Conservation (phyloP, 2,888 invertebrate genomes). For the Sesia apiformis region DNA sequence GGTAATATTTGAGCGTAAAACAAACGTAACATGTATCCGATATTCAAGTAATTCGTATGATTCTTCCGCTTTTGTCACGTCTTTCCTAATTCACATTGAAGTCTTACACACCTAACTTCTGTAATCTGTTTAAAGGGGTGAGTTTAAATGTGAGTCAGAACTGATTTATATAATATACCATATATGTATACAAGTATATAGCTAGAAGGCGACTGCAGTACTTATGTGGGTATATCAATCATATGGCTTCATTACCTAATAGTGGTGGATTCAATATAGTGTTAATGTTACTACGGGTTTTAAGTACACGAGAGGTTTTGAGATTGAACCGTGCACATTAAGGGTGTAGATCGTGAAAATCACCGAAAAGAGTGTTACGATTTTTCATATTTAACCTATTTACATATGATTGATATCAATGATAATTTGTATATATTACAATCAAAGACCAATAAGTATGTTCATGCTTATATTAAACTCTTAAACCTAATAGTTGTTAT, state of each 20-base stretch:
- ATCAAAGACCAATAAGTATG: no score
- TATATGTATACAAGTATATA: background rate
- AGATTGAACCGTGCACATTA: no score
- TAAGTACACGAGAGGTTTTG: no score
- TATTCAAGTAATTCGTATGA: background rate
- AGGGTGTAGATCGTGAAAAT: no score
- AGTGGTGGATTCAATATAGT: background rate
- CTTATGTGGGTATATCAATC: background rate
- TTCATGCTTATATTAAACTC: no score
- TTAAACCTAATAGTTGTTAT: no score
- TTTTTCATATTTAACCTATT: no score
- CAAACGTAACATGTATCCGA: background rate
- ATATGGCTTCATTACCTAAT: background rate
- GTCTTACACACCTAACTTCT: constrained; percentile 7
- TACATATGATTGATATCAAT: no score
- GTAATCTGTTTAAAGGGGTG: constrained; percentile 16
- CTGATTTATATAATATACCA: background rate
- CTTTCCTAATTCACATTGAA: constrained; percentile 23
- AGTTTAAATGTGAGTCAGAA: background rate
- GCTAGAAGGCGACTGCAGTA: background rate
- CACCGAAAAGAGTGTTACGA: no score
- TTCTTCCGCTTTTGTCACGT: background rate
- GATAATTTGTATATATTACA: no score
- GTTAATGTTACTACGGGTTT: background rate
- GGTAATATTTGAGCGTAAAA: background rate